A percentile compares a stretch with the other conserved stretches of the same genome.
Conservation (phyloP, 1,140 invertebrate species). For the Megalonaias nervosa region DNA sequence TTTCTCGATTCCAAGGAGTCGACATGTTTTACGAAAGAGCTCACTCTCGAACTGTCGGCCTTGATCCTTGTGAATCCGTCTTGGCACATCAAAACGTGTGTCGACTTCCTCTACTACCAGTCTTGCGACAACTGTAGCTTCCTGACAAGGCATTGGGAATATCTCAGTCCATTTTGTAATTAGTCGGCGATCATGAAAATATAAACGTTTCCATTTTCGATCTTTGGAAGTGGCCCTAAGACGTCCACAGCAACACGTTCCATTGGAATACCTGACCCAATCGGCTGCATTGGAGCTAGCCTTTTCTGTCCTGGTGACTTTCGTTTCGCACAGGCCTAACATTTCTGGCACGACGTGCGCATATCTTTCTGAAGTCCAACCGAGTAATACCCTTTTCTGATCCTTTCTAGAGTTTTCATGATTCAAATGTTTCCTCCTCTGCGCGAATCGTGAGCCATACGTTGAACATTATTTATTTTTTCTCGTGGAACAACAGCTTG, state of each 20-base stretch:
- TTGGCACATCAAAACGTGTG: too few species aligned
- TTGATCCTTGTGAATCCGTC: too few species aligned
- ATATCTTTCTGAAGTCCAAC: conserved; percentile 22
- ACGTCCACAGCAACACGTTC: conserved; percentile 36
- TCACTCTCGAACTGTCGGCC: too few species aligned
- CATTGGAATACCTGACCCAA: conserved; percentile 13
- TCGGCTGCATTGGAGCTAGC: conserved; percentile 5
- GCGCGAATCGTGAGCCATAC: conserved; percentile 7
- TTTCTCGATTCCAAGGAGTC: too few species aligned
- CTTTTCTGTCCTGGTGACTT: conserved; percentile 6
- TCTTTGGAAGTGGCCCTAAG: conserved; percentile 18
- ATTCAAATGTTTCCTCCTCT: conserved; percentile 5
- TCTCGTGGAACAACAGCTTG: conserved; percentile 14
- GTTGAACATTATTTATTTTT: background rate
- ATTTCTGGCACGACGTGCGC: background rate
- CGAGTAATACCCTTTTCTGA: conserved; percentile 24
- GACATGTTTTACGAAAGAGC: too few species aligned
- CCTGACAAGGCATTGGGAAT: too few species aligned
- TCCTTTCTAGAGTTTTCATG: conserved; percentile 12
- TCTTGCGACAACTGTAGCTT: too few species aligned
- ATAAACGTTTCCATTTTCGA: conserved; percentile 40
- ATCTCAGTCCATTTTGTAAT: too few species aligned
- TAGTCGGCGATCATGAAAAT: conserved; percentile 11
- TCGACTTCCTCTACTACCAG: conserved; percentile 27
- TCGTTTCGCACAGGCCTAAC: conserved; percentile 6